Conservation (phyloP, 2,113 vertebrate species). For the Calonectris borealis region DNA sequence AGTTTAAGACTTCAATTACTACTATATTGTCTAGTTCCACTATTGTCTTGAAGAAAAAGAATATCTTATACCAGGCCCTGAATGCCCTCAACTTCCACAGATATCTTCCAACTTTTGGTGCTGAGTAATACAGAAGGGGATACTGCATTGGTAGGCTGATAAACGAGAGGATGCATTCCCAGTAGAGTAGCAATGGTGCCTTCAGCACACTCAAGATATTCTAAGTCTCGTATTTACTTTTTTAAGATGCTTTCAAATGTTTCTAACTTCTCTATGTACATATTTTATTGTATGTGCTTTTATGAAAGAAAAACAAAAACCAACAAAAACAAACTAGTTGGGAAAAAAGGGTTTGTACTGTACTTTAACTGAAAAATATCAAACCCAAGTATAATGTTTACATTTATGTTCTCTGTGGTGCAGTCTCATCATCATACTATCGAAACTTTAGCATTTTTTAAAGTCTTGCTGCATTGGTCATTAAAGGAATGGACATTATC, state of each 20-base stretch:
- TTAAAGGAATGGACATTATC: not conserved
- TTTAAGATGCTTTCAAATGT: conserved; percentile 45
- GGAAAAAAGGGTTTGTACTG: not conserved
- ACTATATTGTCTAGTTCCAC: not conserved
- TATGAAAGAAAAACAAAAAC: conserved; percentile 4
- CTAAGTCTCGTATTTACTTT: conserved; percentile 14
- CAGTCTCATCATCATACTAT: not conserved
- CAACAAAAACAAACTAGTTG: not conserved
- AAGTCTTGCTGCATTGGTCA: not conserved
- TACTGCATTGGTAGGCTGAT: not conserved
- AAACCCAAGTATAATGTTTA: conserved; percentile 42
- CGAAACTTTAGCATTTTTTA: not conserved
- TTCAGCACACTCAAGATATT: conserved; percentile 38
- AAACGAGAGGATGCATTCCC: conserved; percentile 43
- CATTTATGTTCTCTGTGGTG: conserved; percentile 36
- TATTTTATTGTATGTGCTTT: conserved; percentile 58
- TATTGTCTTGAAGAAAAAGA: not conserved
- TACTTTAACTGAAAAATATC: not conserved
- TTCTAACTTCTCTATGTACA: conserved; percentile 58
- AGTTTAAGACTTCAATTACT: not conserved
- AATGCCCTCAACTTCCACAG: not conserved
- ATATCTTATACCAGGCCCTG: not conserved
- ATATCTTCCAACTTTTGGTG: not conserved
- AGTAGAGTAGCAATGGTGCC: conserved; percentile 21
- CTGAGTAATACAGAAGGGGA: not conserved